phyloP scores from a whole-genome alignment of 92 coral and sea anemone species.

The Micromussa lordhowensis region DNA sequence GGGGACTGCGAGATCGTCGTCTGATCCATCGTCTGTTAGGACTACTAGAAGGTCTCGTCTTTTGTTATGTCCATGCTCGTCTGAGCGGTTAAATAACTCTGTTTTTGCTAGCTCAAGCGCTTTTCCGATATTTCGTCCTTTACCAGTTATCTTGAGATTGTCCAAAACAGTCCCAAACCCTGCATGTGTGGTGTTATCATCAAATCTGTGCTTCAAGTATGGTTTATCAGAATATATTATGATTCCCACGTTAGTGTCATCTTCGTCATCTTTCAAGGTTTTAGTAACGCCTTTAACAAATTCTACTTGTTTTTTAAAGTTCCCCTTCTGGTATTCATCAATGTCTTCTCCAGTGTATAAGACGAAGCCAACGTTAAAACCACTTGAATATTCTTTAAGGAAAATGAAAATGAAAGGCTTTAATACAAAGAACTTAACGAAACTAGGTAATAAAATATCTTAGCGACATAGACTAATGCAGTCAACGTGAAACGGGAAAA shows the following conservation, averaged over 20 bases:
- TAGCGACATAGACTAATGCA: no score
- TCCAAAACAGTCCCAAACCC: conserved; percentile 4
- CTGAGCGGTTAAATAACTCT: conserved; percentile 10
- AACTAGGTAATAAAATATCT: no score
- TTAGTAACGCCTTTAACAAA: conserved; percentile 12
- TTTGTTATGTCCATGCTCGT: neutral
- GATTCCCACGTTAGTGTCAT: neutral
- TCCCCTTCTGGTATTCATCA: conserved; percentile 11
- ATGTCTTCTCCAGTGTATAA: conserved; percentile 3
- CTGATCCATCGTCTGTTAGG: neutral
- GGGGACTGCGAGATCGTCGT: conserved; percentile 2
- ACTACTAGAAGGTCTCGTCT: neutral
- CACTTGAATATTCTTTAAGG: neutral
- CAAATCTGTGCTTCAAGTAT: neutral
- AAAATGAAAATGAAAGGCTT: neutral
- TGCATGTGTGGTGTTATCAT: neutral
- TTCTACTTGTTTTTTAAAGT: conserved; percentile 4
- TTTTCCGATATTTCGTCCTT: conserved; percentile 10
- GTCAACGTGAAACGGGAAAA: neutral
- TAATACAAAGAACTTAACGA: no score
- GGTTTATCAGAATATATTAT: conserved; percentile 5
- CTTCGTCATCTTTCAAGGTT: conserved; percentile 1
- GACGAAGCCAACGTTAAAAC: conserved; percentile 7
- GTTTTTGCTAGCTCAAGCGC: conserved; percentile 6
- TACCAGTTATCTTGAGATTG: neutral